Evolutionary conservation across 2,797 vertebrate species (phyloP), one percentile per base, ranked within the genome.

Genomic region (Danio tinwini): DNA sequence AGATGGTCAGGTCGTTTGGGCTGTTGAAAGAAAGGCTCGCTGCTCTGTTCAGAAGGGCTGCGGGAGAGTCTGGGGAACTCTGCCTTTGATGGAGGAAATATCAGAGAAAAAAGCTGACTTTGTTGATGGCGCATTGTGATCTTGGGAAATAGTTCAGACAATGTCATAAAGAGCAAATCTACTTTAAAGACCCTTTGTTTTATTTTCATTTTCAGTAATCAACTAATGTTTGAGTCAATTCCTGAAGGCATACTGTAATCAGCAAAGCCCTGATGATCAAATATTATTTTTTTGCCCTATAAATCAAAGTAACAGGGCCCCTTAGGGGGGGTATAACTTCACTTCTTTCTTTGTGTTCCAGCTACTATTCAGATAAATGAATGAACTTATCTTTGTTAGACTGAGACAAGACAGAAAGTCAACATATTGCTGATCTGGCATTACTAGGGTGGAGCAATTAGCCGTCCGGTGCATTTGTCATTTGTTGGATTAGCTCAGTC

Each of bases 351-450:
- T 68, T 50, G 29, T 39, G 59, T 63, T 52, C 39, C 45, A 37
- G 44, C 14, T 39, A 9, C n/a, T 58, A 39, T 75, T 29, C 45
- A 67, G 5, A 71, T 21, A 55, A 63, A 75, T 61, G 62, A 49
- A 7, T 40, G 12, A 78, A 78, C 87, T 83, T 84, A 84, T 89
- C 87, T 87, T 88, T 76, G 44, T 81, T 87, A 88, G 85, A 80
- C 85, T 87, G 88, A 64, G 58, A 62, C 47, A 86, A 82, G 76
- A 88, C 81, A 73, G 78, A 85, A 72, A 85, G 76, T 84, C 88
- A 91, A 87, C 84, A 89, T 91, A 90, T 84, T 83, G 80, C 80
- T 90, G 89, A 90, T 86, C 87, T 88, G 88, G 86, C 89, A 92
- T 75, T 72, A 59, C 39, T 45, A n/a, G 8, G 58, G 37, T 40